Evolutionary conservation across 2,888 invertebrate species (phyloP), one percentile per base, ranked within the genome.

Genomic region (Cabera pusaria): DNA sequence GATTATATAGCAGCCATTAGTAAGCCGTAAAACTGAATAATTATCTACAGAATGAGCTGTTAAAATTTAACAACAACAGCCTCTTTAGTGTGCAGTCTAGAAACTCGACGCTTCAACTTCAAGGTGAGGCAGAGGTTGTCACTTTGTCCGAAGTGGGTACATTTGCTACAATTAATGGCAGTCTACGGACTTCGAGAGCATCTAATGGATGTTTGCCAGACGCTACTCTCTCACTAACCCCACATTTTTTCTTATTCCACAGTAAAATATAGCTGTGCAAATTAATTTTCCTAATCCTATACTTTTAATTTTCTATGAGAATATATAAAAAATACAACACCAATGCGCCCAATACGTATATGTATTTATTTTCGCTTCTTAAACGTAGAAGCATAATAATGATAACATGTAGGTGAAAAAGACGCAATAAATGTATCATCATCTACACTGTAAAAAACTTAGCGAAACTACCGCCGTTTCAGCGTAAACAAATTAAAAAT

Each of bases 141-240:
- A 51, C 42, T 51, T 46, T 34, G 48, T 33, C 27, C 33, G 46
- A 54, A 57, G 51, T 51, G 54, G 40, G 38, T 27, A 52, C 43
- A 44, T 50, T 48, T 52, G 32, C 54, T 41, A 55, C 59, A 67
- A 66, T 66, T 62, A 67, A 70, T 67, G 53, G 59, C 51, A 48
- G 56, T 56, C 59, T 49, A 52, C 51, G 45, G 56, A 56, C 59
- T 64, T 63, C 52, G 44, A 59, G 55, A 58, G 53, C 51, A 49
- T 51, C 59, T 65, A 68, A 64, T 67, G 63, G 66, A 69, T 58
- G 57, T 53, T 51, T 55, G 45, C 49, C 47, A 55, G 59, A 52
- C 51, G 52, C 47, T 57, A 49, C 26, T 44, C 43, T 47, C 37
- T 37, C 39, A 26, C 32, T 44, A 36, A 32, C 42, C 38, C 39